Conservation (phyloP, 1,140 invertebrate species). For the Drosophila willistoni region DNA sequence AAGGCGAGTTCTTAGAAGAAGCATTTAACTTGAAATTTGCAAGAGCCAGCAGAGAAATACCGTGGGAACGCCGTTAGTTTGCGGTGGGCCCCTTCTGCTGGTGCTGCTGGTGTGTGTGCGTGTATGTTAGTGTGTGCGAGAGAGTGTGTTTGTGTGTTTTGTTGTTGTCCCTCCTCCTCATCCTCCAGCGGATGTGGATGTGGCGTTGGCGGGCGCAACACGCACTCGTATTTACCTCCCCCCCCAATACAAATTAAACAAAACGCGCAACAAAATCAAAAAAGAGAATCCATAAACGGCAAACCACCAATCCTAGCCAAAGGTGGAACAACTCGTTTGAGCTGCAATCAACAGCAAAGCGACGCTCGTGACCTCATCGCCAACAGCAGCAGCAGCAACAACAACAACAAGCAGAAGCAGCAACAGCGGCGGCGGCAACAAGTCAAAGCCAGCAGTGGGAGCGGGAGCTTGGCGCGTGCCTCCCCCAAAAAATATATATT, state of each 20-base stretch:
- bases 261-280: constrained; percentile 31
- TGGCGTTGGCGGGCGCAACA: constrained; percentile 65
- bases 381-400: constrained; percentile 39
- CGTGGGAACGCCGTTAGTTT: constrained; percentile 44
- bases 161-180: constrained; percentile 11
- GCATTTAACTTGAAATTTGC: constrained; percentile 2
- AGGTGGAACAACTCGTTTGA: constrained; percentile 47
- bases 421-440: constrained; percentile 14
- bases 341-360: constrained; percentile 20
- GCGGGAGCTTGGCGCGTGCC: constrained; percentile 38
- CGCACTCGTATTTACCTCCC: constrained; percentile 11
- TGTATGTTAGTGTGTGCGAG: neutral
- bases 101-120: constrained; percentile 11
- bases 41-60: constrained; percentile 11
- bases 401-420: neutral
- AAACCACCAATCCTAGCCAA: constrained; percentile 43
- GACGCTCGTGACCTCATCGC: constrained; percentile 67
- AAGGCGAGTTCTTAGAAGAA: neutral
- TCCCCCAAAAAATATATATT: constrained; percentile 11
- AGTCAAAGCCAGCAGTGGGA: constrained; percentile 19
- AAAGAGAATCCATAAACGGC: constrained; percentile 16
- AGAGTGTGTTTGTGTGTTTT: constrained; percentile 4
- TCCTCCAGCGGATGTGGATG: constrained; percentile 51
- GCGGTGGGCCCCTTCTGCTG: constrained; percentile 22
- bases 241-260: constrained; percentile 1